A percentile compares a stretch with the other conserved stretches of the same genome.
Conservation (phyloP, 1,140 invertebrate species). For the Drosophila nigromelanica region DNA sequence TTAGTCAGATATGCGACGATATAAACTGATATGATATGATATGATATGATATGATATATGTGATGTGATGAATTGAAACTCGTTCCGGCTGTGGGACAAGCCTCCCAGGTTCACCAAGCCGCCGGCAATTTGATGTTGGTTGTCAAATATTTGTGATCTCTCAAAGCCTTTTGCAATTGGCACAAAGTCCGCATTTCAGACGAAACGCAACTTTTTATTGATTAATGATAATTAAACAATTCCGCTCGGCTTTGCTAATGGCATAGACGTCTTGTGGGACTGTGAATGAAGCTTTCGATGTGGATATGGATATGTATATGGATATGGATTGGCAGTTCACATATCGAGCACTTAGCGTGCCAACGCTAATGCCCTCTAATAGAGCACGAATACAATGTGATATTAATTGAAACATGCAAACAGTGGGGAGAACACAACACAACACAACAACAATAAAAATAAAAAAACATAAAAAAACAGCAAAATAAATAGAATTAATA, state of each 20-base stretch:
- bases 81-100: constrained; percentile 29
- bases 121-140: background rate
- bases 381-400: constrained; percentile 47
- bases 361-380: constrained; percentile 71
- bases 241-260: constrained; percentile 41
- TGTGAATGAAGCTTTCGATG: constrained; percentile 29
- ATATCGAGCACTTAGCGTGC: constrained; percentile 58
- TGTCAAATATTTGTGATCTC: constrained; percentile 8
- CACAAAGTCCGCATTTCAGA: constrained; percentile 2
- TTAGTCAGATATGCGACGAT: constrained; percentile 3
- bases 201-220: constrained; percentile 49
- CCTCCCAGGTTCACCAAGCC: constrained; percentile 28
- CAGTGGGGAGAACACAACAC: background rate
- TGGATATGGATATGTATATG: constrained; percentile 5
- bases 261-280: constrained; percentile 4
- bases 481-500: constrained; percentile 10
- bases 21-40: background rate
- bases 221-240: constrained; percentile 71
- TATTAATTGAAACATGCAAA: constrained; percentile 76
- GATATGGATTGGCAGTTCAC: constrained; percentile 21
- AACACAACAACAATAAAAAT: background rate
- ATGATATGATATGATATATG: constrained; percentile 6
- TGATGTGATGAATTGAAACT: constrained; percentile 26
- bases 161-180: constrained; percentile 37
- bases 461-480: constrained; percentile 6